A percentile compares a stretch with the other conserved stretches of the same genome.
Evolutionary conservation across 2,888 invertebrate genomes (phyloP).

Genomic region (Hydropsyche betteni): DNA sequence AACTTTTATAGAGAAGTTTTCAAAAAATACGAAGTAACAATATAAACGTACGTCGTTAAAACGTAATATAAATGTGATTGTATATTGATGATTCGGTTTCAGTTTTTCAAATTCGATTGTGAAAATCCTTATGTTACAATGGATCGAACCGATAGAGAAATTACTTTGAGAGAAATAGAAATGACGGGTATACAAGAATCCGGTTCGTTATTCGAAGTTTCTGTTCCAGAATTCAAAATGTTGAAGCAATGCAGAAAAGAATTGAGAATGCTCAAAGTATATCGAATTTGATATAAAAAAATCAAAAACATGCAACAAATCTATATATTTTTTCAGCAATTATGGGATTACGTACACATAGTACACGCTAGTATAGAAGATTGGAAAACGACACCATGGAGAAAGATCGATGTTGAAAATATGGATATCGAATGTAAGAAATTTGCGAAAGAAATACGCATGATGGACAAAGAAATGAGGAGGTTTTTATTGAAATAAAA

Average conservation of each 20-base stretch:
- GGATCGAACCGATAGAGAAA: constrained; percentile 81
- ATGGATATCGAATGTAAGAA: constrained; percentile 99
- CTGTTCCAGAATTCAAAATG: constrained; percentile 92
- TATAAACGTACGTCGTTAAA: constrained; percentile 37
- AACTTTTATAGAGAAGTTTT: constrained; percentile 89
- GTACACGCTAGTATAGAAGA: constrained; percentile 92
- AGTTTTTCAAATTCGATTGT: constrained; percentile 80
- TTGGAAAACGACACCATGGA: constrained; percentile 98
- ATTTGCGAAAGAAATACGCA: constrained; percentile 92
- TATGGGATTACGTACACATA: constrained; percentile 95
- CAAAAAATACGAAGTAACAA: constrained; percentile 70
- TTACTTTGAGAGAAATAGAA: constrained; percentile 82
- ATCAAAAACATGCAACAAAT: not conserved
- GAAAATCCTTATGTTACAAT: constrained; percentile 77
- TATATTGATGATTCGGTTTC: constrained; percentile 41
- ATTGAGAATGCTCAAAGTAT: constrained; percentile 83
- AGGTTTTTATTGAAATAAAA: constrained; percentile 54
- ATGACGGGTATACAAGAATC: constrained; percentile 89
- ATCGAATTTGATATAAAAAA: not conserved
- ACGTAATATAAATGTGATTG: not conserved
- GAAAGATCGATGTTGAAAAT: constrained; percentile 96
- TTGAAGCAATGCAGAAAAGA: constrained; percentile 92
- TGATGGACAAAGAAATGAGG: constrained; percentile 95
- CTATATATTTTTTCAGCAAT: constrained; percentile 68
- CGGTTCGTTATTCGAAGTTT: constrained; percentile 93